phyloP scores from a whole-genome alignment of 2,113 vertebrate species.

The Rhynchopsitta pachyrhyncha region DNA sequence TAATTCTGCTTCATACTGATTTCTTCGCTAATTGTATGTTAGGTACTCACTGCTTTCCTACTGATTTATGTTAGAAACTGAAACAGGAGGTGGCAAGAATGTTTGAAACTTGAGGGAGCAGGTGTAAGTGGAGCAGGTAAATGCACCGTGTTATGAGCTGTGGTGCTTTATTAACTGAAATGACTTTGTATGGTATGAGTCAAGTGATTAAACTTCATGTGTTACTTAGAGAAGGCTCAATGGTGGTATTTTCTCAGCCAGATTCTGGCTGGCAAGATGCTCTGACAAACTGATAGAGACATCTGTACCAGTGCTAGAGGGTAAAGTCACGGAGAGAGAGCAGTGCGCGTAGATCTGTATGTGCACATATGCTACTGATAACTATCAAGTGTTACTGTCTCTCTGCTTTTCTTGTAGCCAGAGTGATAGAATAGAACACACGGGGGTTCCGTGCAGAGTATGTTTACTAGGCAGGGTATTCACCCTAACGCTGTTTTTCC shows the following conservation, averaged over 20 bases:
- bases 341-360: rapidly evolving
- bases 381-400: background rate
- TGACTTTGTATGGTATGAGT: background rate
- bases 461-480: background rate
- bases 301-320: background rate
- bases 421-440: background rate
- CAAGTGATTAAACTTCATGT: background rate
- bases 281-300: background rate
- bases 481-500: background rate
- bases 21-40: background rate
- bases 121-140: background rate
- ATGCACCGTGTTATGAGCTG: background rate
- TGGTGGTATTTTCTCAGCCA: background rate
- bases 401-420: background rate
- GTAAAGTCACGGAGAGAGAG: background rate
- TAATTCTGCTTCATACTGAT: background rate
- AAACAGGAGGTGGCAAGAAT: background rate
- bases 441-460: background rate
- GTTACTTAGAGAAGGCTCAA: background rate
- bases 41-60: background rate
- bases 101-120: background rate
- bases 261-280: background rate
- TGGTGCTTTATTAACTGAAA: slow-evolving; percentile 17
- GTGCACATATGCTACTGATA: background rate
- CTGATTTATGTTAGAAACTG: background rate